Evolutionary conservation across 2,113 vertebrate genomes (phyloP), one percentile per base, ranked within the genome.

Genomic region (Stigmatopora argus): DNA sequence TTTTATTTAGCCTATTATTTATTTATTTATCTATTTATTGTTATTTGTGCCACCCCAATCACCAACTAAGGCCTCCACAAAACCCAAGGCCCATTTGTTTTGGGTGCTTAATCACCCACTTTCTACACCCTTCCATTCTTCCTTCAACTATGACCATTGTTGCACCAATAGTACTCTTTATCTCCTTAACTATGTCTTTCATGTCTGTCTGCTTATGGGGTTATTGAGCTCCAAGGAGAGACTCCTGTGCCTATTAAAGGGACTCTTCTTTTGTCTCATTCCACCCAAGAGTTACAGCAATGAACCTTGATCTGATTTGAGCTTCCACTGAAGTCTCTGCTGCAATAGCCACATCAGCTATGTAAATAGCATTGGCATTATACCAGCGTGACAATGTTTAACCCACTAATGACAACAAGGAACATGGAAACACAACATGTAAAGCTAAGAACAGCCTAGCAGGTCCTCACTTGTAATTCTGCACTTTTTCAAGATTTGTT

Each of bases 21-120:
- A n/a, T 10, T 78, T 55, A 73, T 86, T 77, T 82, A 74, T 82
- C 69, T 71, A 13, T 52, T 83, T 62, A 70, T 67, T 75, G 69
- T 65, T 64, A 31, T 31, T 64, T 72, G 57, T 58, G 71, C 74
- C 53, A 31, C 67, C 72, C 69, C 3, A 49, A 69, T 64, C 35
- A 2, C 52, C 45, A 70, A 73, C 70, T 75, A 68, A 69, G 57
- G 38, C 70, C 69, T 71, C 55, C 70, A 68, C 73, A 74, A 23
- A 38, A 52, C 77, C 7, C 18, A 59, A 56, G 72, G 57, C 57
- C 66, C 69, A 74, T 76, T 62, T 83, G 70, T 63, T 73, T 52
- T 57, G 31, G 31, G 44, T 61, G 41, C 65, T 75, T 79, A 78
- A 80, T 75, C 59, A 7, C 23, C 23, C 41, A 67, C 49, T 69